Base-by-base conservation (phyloP, 2,113 vertebrate genomes). In the Campylomormyrus numenius region DNA sequence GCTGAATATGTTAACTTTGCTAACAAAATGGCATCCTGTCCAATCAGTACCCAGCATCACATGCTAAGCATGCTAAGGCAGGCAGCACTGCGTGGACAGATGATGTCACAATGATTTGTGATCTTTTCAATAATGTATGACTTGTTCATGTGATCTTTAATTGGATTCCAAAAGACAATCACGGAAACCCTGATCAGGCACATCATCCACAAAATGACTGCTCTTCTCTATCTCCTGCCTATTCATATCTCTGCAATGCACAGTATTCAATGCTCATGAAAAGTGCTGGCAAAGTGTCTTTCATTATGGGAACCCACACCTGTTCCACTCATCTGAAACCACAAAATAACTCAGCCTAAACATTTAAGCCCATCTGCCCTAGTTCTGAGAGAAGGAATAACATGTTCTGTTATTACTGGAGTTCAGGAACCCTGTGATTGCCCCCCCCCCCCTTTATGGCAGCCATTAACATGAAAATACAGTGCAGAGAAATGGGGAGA, bases 271-370 rank as follows among this genome's bases (percentile, higher is more conserved):
- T 10, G 83, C 45, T 48, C 19, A 42, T 24, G 46, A 10, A 48
- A 48, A 48, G 45, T 21, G 80, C 45, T 85, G 42, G 42, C 45
- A 13, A 35, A 35, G 39, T 80, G 35, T 39, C 31, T 17, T 77
- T 77, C 74, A 80, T 80, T 42, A 80, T 80, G 35, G 6, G 24
- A 48, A 85, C 17, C 45, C 21, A 24, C 24, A 48, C 83, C 83
- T 85, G 42, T 85, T 85, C 19, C 45, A 48, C 83, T 85, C 45
- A 85, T 48, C 45, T 85, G 83, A 85, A 85, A 85, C 24, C 83
- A 46, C 45, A 85, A 45, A 85, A n/a, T 85, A 85, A 85, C 19
- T 46, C 83, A 85, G 42, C 19, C 45, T 85, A 48, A 85, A 85
- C 83, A n/a, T 85, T 45, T 24, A 46, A 85, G 45, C 74, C 74